Evolutionary conservation across 2,113 vertebrate genomes (phyloP), one percentile per base, ranked within the genome.

Genomic region (Lophius piscatorius): DNA sequence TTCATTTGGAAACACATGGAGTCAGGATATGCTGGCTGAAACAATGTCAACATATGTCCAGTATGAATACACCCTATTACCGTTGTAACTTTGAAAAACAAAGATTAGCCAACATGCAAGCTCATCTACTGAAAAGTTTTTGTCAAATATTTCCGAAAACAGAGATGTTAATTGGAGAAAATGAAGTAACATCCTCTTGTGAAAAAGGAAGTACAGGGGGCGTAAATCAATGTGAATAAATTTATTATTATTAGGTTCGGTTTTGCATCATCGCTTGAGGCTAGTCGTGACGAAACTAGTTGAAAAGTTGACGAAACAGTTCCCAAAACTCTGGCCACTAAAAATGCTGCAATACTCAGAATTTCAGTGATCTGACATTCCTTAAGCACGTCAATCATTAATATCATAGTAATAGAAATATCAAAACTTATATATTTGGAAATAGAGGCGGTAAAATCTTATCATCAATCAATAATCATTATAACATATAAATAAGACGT

Each of bases 1-100:
- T 62, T 75, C 16, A 36, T 54, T 62, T 73, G 62, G 40, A 44
- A 68, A 26, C 8, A 5, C 8, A 51, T 14, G 76, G 71, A 85
- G 20, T 85, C 52, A 70, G 24, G 23, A 50, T 13, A 31, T 51
- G 39, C 36, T 57, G 33, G 41, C 54, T 58, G 58, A 69, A 49
- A 68, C 63, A 77, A 76, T 57, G 68, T 48, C 51, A 63, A 16
- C 57, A 67, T 26, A 38, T n/a, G 46, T 4, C 11, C 14, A 49
- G 22, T 24, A 44, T 2, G 39, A 6, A 26, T 1, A 49, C 31
- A 45, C 10, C 4, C 3, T 14, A 35, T 4, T 12, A 41, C 29
- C 9, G 17, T 9, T 50, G n/a, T 6, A 24, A 29, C 2, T 34
- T 14, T 72, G 4, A 46, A 23, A 26, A 26, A 33, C 8, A 28